phyloP scores from a whole-genome alignment of 2,113 vertebrate genomes.

The Melanostigma gelatinosum region DNA sequence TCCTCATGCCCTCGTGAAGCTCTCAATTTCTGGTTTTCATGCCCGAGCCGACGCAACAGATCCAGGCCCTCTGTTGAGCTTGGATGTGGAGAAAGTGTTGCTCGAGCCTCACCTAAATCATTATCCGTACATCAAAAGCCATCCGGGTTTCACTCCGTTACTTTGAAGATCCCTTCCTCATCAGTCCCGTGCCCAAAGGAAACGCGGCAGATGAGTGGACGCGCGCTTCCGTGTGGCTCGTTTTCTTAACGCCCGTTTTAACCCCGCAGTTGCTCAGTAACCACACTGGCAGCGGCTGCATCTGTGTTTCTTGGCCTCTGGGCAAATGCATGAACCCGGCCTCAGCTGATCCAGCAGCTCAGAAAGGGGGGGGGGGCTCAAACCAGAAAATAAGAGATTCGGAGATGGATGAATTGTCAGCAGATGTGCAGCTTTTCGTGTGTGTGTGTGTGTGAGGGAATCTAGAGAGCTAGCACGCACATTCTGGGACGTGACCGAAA shows the following conservation, averaged over 20 bases:
- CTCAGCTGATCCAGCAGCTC: constrained; percentile 72
- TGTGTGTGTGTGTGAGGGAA: constrained; percentile 34
- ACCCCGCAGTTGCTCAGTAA: constrained; percentile 45
- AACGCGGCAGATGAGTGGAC: constrained; percentile 34
- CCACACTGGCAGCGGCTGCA: constrained; percentile 30
- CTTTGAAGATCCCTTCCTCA: constrained; percentile 77
- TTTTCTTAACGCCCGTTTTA: constrained; percentile 60
- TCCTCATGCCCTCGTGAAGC: constrained; percentile 20
- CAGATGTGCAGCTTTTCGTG: constrained; percentile 70
- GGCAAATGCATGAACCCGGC: constrained; percentile 65
- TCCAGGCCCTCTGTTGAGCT: constrained; percentile 48
- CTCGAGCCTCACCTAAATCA: constrained; percentile 74
- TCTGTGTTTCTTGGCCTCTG: constrained; percentile 52
- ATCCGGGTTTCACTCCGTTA: constrained; percentile 67
- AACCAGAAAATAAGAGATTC: constrained; percentile 68
- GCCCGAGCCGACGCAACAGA: constrained; percentile 47
- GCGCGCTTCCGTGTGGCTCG: constrained; percentile 44
- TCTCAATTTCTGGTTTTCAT: constrained; percentile 56
- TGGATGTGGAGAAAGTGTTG: constrained; percentile 62
- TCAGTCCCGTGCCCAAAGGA: constrained; percentile 70
- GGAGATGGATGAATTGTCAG: constrained; percentile 79
- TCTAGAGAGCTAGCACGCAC: constrained; percentile 54
- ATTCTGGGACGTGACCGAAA: constrained; percentile 80
- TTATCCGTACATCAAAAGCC: constrained; percentile 81
- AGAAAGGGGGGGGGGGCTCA: constrained; percentile 25